Conservation (phyloP, 30 jellyfish, hydroid and myxozoan species). For the Pelagia noctiluca region DNA sequence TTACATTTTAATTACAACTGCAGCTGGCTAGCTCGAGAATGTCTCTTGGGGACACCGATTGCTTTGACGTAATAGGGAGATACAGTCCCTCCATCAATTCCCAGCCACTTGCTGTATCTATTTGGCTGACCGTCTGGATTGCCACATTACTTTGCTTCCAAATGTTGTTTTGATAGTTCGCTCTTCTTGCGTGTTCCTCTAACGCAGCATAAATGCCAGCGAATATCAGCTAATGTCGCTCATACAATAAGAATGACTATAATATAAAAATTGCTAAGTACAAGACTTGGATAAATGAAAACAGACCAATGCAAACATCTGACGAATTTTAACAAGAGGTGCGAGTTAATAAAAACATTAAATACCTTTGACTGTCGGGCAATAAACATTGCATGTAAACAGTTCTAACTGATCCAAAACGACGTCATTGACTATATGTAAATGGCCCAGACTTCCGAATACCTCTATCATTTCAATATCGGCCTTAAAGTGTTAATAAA, state of each 20-base stretch:
- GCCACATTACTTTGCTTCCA: conserved; percentile 5
- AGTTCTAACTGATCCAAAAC: too few relatives aligned
- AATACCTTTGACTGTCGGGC: conserved; percentile 9
- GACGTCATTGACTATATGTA: too few relatives aligned
- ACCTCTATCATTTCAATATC: too few relatives aligned
- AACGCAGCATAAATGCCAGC: not conserved
- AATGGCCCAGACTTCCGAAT: too few relatives aligned
- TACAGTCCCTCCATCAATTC: not conserved
- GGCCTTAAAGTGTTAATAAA: too few relatives aligned
- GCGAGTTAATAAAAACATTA: conserved; percentile 5
- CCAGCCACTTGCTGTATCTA: not conserved
- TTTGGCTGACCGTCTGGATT: not conserved
- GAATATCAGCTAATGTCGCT: conserved; percentile 7
- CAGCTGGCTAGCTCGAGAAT: too few relatives aligned
- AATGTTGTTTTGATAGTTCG: not conserved
- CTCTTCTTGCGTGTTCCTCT: not conserved
- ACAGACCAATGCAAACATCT: too few relatives aligned
- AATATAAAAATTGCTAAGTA: not conserved
- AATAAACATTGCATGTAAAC: too few relatives aligned
- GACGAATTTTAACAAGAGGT: not conserved
- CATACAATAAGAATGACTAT: conserved; percentile 11
- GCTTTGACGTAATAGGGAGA: too few relatives aligned
- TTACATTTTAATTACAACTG: too few relatives aligned
- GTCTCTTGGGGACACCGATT: too few relatives aligned
- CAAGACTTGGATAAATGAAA: too few relatives aligned